Percentiles rank a stretch among this genome's conserved stretches.
Conservation (phyloP, 37 sponge, comb jelly and placozoan genomes). For the Theonella swinhoei region DNA sequence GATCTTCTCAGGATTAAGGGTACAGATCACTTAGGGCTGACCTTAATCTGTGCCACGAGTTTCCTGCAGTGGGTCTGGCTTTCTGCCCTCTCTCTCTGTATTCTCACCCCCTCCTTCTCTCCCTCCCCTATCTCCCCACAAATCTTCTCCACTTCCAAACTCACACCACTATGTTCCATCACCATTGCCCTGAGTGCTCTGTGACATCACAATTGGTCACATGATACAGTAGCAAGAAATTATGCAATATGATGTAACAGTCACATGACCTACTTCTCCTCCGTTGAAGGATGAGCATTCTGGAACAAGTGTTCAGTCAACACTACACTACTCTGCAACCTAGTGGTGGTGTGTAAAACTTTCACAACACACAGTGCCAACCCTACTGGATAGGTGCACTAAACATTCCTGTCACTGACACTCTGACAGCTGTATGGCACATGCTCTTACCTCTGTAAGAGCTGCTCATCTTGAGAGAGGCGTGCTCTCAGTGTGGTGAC, state of each 20-base stretch:
- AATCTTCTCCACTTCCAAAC: background rate
- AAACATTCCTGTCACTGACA: too few relatives aligned
- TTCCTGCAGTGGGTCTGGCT: background rate
- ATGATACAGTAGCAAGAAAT: background rate
- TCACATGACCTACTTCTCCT: conserved; percentile 6
- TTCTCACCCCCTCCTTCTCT: background rate
- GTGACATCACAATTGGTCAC: background rate
- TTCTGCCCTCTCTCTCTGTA: conserved; percentile 5
- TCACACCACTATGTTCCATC: background rate
- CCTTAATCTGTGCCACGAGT: background rate
- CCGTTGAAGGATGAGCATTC: background rate
- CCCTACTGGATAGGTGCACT: too few relatives aligned
- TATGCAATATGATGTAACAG: background rate
- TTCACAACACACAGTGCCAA: too few relatives aligned
- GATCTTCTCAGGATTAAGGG: too few relatives aligned
- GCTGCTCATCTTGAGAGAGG: conserved; percentile 9
- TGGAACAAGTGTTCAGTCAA: background rate
- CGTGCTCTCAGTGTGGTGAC: background rate
- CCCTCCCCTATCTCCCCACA: background rate
- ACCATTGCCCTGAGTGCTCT: background rate
- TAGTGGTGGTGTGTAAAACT: background rate
- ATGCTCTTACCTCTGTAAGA: conserved; percentile 20
- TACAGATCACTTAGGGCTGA: too few relatives aligned
- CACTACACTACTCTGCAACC: conserved; percentile 1
- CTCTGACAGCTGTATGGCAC: background rate